A percentile compares a stretch with the other conserved stretches of the same genome.
These are phyloP conservation scores for Schizopygopsis malacanthus DNA, from an alignment of 2,797 vertebrate species.

Conservation along the genomic window DNA sequence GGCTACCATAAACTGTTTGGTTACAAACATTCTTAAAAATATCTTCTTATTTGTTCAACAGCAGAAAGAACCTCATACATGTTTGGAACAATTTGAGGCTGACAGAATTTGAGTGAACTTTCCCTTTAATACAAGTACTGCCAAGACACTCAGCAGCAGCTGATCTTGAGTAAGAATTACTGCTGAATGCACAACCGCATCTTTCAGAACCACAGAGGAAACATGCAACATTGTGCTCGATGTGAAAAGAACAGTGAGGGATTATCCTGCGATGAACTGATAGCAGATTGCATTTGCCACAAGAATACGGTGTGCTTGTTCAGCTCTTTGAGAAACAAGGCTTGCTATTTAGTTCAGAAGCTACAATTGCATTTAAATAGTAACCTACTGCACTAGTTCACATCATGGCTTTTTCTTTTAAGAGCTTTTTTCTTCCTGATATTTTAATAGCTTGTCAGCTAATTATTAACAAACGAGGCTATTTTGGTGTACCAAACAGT, in stretches of 20 bases:
- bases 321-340: constrained; percentile 12
- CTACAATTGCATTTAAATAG: neutral
- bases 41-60: too few relatives aligned
- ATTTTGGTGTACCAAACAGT: neutral
- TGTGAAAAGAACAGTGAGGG: constrained; percentile 24
- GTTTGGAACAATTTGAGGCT: neutral
- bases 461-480: neutral
- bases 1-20: neutral
- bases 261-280: constrained; percentile 40
- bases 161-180: constrained; percentile 1
- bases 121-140: neutral
- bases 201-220: neutral
- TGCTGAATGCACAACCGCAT: neutral
- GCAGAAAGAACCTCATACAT: too few relatives aligned
- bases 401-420: neutral
- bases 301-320: constrained; percentile 3
- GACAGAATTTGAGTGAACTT: neutral
- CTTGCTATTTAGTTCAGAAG: neutral
- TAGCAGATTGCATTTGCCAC: constrained; percentile 18
- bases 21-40: neutral
- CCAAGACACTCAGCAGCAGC: neutral
- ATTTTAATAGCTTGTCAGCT: neutral
- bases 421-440: neutral
- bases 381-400: neutral
- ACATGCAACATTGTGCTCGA: constrained; percentile 15